Base-by-base conservation (phyloP, 2,888 invertebrate genomes). In the Hyalella azteca region DNA sequence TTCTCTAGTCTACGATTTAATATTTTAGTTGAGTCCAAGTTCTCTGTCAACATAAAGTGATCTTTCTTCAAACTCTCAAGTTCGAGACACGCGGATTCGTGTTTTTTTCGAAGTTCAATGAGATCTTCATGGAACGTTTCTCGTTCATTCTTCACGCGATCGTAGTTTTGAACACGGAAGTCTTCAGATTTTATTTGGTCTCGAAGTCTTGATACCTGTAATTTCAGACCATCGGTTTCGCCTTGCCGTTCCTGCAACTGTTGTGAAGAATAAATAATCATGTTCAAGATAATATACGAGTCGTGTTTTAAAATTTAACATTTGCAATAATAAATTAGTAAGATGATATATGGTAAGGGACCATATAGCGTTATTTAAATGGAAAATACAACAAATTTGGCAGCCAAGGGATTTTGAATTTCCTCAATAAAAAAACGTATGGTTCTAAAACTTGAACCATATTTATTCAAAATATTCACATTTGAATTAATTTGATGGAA, bases 101-200 rank as follows among this genome's bases (percentile, higher is more conserved):
- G 48, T 59, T 41, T 79, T 39, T 66, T 81, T 45, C 73, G 54
- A 7, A 79, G 49, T 19, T 29, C 13, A 54, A 48, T 78, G 32
- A 54, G 80, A 39, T 81, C 79, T 22, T 78, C 80, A 54, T 83
- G 78, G 45, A 79, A 78, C 32, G 75, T 50, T 29, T 83, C 81
- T 59, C 83, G 81, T 66, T 83, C 83, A 2, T 77, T 15, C 60
- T 83, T 83, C 22, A 83, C 60, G 22, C 81, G 73, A n/a, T 79
- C 75, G 49, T 79, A 83, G 45, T 83, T 83, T 13, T 80, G 79
- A 29, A 82, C 81, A 26, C 73, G 80, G 54, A 76, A 83, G 49
- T 83, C 83, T n/a, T 83, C 83, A 49, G 73, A 41, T 39, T 81
- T 81, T 15, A 76, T 76, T 32, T 81, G 80, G 48, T 83, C 80